Conservation (phyloP, 2,888 invertebrate genomes). For the Hipparchia sbordonii region DNA sequence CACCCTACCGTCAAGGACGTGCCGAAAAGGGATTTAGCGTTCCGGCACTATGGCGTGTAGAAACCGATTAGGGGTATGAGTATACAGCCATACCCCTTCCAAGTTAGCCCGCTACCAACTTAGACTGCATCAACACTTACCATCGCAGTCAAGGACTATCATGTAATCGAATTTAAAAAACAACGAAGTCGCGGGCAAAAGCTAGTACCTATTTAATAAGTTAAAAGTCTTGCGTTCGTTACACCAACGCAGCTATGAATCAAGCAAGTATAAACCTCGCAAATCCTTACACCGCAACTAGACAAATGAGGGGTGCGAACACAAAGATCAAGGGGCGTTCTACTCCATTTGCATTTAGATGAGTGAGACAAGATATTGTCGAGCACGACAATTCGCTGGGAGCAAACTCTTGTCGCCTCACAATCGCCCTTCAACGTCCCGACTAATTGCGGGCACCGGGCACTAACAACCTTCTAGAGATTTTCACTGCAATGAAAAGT, state of each 20-base stretch:
- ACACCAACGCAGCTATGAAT: constrained; percentile 22
- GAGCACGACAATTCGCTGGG: constrained; percentile 43
- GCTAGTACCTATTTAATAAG: constrained; percentile 5
- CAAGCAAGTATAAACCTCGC: constrained; percentile 53
- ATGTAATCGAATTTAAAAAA: no score
- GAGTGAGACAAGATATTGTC: constrained; percentile 70
- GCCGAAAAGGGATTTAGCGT: no score
- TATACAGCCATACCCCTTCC: no score
- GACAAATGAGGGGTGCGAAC: constrained; percentile 73
- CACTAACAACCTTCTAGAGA: constrained; percentile 51
- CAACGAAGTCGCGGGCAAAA: no score
- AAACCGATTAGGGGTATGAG: no score
- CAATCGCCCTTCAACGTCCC: constrained; percentile 45
- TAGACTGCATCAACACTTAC: no score
- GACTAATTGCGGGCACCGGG: constrained; percentile 58
- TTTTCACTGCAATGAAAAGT: constrained; percentile 35
- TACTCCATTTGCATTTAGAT: constrained; percentile 76
- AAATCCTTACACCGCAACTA: constrained; percentile 48
- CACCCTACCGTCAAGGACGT: no score
- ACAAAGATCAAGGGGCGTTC: constrained; percentile 68
- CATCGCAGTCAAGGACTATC: no score
- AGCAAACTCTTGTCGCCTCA: constrained; percentile 45
- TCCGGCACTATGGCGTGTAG: no score
- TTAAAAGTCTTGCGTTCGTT: constrained; percentile 3
- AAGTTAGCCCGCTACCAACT: no score